Conservation (phyloP, 92 coral and sea anemone genomes). For the Parazoanthus darwini region DNA sequence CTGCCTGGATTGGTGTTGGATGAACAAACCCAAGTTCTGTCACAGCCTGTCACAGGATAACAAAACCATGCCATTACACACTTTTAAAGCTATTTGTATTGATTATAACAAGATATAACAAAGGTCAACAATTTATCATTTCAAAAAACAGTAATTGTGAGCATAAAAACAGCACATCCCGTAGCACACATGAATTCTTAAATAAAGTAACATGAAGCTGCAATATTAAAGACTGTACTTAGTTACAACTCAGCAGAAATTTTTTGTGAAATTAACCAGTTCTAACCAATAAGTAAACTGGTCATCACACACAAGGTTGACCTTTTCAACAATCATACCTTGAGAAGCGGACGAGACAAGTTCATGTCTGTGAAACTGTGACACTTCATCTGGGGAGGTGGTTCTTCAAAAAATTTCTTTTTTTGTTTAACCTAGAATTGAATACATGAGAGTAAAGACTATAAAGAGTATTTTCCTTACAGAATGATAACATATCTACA, state of each 20-base stretch:
- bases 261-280: neutral
- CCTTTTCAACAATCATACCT: conserved; percentile 53
- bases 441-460: neutral
- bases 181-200: neutral
- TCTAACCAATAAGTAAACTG: neutral
- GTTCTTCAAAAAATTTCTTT: conserved; percentile 88
- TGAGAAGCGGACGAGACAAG: conserved; percentile 92
- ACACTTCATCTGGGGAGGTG: conserved; percentile 93
- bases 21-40: conserved; percentile 87
- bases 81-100: neutral
- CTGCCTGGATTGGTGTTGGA: conserved; percentile 97
- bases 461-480: neutral
- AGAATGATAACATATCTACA: no score
- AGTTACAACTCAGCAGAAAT: no score
- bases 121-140: no score
- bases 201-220: no score
- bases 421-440: conserved; percentile 55
- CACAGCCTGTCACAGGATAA: conserved; percentile 63
- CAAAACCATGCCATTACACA: neutral
- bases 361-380: conserved; percentile 92
- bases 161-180: neutral
- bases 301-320: no score
- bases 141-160: neutral
- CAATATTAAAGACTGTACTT: no score
- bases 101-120: no score